Evolutionary conservation across 2,113 vertebrate species (phyloP).

Genomic region (Rhinolophus sinicus): DNA sequence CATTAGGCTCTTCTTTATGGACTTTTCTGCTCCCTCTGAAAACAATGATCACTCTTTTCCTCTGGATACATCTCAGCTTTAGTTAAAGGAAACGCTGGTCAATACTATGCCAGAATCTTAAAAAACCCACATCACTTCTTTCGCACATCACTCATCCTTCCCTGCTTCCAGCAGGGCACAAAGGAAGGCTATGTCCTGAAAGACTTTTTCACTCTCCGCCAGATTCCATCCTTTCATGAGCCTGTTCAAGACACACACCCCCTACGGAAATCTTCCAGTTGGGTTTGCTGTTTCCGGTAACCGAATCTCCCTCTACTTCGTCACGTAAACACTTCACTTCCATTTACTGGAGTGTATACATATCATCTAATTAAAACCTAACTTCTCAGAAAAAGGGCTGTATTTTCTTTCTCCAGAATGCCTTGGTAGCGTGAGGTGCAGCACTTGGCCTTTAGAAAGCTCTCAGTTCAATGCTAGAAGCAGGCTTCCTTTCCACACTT

Average conservation of each 20-base stretch:
- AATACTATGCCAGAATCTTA: not conserved
- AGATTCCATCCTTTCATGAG: not conserved
- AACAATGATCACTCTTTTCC: not conserved
- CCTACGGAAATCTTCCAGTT: conserved; percentile 8
- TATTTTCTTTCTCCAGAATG: not conserved
- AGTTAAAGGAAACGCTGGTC: not conserved
- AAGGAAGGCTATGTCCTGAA: not conserved
- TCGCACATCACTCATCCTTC: not conserved
- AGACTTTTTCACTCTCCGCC: not conserved
- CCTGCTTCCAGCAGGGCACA: not conserved
- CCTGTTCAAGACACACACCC: not conserved
- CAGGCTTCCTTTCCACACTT: not conserved
- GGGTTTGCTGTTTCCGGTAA: conserved; percentile 26
- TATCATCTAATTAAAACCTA: not conserved
- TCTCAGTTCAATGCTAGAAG: not conserved
- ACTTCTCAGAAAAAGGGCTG: not conserved
- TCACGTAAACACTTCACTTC: not conserved
- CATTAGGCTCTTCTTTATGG: not conserved
- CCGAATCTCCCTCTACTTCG: not conserved
- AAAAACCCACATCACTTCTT: not conserved
- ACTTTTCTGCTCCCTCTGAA: not conserved
- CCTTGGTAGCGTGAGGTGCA: not conserved
- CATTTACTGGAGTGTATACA: not conserved
- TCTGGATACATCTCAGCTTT: not conserved
- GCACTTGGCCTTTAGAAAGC: not conserved